Evolutionary conservation across 2,888 invertebrate species (phyloP).

Genomic region (Caenorhabditis angaria): DNA sequence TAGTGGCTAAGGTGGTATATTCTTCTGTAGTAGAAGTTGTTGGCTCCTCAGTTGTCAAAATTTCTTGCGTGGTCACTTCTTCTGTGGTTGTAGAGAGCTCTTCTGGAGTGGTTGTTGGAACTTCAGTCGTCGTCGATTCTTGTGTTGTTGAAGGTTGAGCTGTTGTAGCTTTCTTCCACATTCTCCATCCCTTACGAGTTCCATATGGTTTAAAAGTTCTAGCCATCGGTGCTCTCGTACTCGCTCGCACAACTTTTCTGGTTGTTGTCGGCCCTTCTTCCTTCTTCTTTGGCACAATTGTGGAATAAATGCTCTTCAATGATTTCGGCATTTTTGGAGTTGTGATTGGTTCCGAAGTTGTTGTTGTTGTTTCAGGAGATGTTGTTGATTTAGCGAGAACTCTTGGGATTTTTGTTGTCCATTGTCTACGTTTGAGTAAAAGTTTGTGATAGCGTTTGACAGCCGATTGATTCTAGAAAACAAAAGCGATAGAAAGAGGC

Average conservation of each 20-base stretch:
- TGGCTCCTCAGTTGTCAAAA: slow-evolving; percentile 14
- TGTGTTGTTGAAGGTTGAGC: slow-evolving; percentile 9
- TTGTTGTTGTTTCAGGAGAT: slow-evolving; percentile 19
- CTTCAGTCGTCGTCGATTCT: slow-evolving; percentile 17
- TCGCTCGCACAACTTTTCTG: slow-evolving; percentile 3
- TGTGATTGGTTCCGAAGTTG: slow-evolving; percentile 8
- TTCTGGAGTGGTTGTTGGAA: slow-evolving; percentile 18
- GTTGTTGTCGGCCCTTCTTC: slow-evolving; percentile 13
- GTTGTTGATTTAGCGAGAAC: slow-evolving; percentile 35
- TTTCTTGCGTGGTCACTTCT: slow-evolving; percentile 1
- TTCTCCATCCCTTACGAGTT: slow-evolving; percentile 37
- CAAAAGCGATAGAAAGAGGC: slow-evolving; percentile 4
- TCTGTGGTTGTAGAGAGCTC: slow-evolving; percentile 17
- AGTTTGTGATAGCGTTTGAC: slow-evolving; percentile 55
- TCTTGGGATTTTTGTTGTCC: slow-evolving; percentile 39
- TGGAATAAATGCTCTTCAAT: slow-evolving; percentile 49
- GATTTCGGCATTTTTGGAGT: slow-evolving; percentile 48
- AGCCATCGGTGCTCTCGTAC: not conserved
- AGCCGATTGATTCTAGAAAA: slow-evolving; percentile 46
- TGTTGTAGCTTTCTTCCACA: slow-evolving; percentile 49
- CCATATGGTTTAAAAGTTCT: slow-evolving; percentile 33
- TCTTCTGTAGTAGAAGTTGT: slow-evolving; percentile 6
- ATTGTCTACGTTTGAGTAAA: slow-evolving; percentile 44
- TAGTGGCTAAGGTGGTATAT: not conserved
- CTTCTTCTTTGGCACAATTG: slow-evolving; percentile 41